Evolutionary conservation across 2,797 vertebrate genomes (phyloP).

Genomic region (Chaenodraco wilsoni): DNA sequence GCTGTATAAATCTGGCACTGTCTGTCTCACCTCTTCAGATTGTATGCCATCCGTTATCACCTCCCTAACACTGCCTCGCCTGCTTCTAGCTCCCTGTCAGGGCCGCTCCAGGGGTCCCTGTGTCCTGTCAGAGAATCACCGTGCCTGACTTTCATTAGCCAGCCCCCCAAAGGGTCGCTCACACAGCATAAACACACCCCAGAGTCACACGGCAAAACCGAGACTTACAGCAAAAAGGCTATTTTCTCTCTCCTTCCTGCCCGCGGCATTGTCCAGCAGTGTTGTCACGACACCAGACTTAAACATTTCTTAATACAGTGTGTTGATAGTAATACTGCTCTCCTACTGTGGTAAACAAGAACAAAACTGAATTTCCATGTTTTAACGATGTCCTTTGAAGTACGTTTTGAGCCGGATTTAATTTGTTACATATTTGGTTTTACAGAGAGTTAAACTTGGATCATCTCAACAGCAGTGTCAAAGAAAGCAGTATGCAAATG

Average conservation of each 20-base stretch:
- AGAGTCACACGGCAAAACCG: slow-evolving; percentile 30
- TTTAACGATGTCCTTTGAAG: not conserved
- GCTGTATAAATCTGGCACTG: slow-evolving; percentile 23
- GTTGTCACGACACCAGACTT: slow-evolving; percentile 21
- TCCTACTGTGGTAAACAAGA: not conserved
- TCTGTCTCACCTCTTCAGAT: slow-evolving; percentile 43
- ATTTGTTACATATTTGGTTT: not conserved
- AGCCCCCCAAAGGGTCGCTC: slow-evolving; percentile 67
- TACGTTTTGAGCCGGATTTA: not conserved
- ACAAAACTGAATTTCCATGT: not conserved
- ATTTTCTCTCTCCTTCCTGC: slow-evolving; percentile 25
- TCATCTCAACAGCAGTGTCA: not conserved
- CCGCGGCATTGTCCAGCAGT: slow-evolving; percentile 22
- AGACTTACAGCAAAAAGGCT: slow-evolving; percentile 32
- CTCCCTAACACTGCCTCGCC: slow-evolving; percentile 39
- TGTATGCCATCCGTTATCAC: slow-evolving; percentile 53
- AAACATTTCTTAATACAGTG: not conserved
- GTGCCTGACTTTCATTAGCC: slow-evolving; percentile 78
- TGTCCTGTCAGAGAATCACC: slow-evolving; percentile 74
- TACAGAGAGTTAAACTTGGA: slow-evolving; percentile 7
- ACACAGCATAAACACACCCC: slow-evolving; percentile 65
- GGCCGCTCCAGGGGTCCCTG: slow-evolving; percentile 52
- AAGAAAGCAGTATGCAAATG: slow-evolving; percentile 4
- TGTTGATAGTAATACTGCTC: not conserved
- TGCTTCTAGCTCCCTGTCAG: slow-evolving; percentile 58